Base-by-base conservation (phyloP, 2,888 invertebrate genomes). In the Pasiphila rectangulata region DNA sequence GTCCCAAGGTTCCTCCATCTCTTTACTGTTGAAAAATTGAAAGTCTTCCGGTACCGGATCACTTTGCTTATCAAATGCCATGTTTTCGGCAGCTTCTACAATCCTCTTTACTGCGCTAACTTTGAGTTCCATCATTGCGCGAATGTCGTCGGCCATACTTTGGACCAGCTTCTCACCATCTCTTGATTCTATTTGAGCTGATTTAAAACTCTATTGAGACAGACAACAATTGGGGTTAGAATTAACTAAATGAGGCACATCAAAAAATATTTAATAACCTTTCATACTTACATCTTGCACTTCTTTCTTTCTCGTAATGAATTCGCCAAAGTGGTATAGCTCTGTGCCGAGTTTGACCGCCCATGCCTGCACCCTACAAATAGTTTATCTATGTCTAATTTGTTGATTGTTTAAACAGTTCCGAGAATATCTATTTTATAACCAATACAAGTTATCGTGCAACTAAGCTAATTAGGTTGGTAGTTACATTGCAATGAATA, bases 41-140 rank as follows among this genome's bases (percentile, higher is more conserved):
- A 91, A 94, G 64, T 91, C 90, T 63, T 93, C 91, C 10, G 88
- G 87, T 2, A 91, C 90, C 0, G 81, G 78, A 56, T 88, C 88
- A 46, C 73, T 86, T 68, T 88, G 88, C 69, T 87, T 88, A 54
- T 87, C 87, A 55, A 93, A 90, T 0, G 95, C 95, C 72, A 94
- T 93, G 58, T 94, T 93, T 74, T 97, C 96, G 0, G 96, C 96
- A 4, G 94, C 93, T 75, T 96, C 96, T 86, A 96, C 95, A 65
- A 97, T 96, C 65, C 96, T 90, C 87, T 93, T 92, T 19, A 97
- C 95, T 5, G 97, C 96, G 60, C 95, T 94, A 53, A 96, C 94
- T 89, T 96, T 96, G 27, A 94, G 91, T 57, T 94, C 94, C 93
- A 96, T 94, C 94, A 97, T 96, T 41, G 92, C 93, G 67, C 94